Base-by-base conservation (phyloP, 2,113 vertebrate species). In the Hyperopisus bebe region DNA sequence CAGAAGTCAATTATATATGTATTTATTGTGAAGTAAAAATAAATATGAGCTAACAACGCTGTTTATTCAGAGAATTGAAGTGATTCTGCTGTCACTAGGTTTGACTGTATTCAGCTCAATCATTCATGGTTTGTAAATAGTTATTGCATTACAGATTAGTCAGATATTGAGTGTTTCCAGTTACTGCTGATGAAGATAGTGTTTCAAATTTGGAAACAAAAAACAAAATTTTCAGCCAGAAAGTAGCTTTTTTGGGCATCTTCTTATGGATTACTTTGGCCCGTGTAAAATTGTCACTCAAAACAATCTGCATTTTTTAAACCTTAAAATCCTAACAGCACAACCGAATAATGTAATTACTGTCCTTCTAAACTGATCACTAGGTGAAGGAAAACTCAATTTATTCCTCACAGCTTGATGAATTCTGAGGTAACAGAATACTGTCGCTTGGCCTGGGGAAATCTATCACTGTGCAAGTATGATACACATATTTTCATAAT, bases 311-410 rank as follows among this genome's bases (percentile, higher is more conserved):
- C 51, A 66, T 88, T 88, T 66, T 88, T 88, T 42, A 66, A 88
- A 21, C 55, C 35, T 39, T 53, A 87, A 53, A 87, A 87, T 87
- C n/a, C 27, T 66, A 66, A 58, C 13, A 62, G 17, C 55, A 66
- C 55, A 62, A n/a, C 21, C 39, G 24, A 44, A 66, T 66, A 88
- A 62, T 35, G 58, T 66, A 88, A 88, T 66, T 66, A 66, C 87
- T n/a, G 87, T 88, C 39, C 86, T 88, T 17, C 87, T 66, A 66
- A 66, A 88, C 24, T 88, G 53, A 88, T 88, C 86, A 88, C 35
- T 66, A 39, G 53, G 53, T 88, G 86, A 88, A 53, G 50, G 31
- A 88, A 62, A 88, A 88, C 53, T 88, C 86, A 42, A 66, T 88
- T 58, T 88, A 66, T 15, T 44, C 86, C 53, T 62, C 53, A 62